Conservation (phyloP, 2,797 vertebrate species). For the Cyprinodon diabolis region DNA sequence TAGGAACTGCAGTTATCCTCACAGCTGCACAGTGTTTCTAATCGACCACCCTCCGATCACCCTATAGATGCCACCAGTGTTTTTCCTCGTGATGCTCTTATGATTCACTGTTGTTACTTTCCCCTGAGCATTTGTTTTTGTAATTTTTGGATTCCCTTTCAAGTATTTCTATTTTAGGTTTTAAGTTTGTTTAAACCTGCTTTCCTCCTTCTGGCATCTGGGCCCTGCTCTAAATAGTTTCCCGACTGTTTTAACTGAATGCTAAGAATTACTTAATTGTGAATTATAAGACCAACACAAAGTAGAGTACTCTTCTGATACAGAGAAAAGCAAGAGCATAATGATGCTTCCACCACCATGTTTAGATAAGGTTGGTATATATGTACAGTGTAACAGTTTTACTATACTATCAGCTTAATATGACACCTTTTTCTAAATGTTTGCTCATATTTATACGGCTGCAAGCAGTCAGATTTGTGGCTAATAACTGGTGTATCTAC, state of each 20-base stretch:
- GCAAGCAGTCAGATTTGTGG: background rate
- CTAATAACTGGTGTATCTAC: background rate
- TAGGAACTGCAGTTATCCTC: background rate
- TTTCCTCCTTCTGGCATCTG: background rate
- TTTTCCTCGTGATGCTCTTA: background rate
- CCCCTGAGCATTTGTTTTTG: no score
- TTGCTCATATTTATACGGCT: background rate
- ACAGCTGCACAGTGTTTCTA: background rate
- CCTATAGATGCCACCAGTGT: background rate
- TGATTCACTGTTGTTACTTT: background rate
- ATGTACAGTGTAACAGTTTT: background rate
- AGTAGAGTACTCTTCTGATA: background rate
- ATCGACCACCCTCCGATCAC: background rate
- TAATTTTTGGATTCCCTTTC: background rate
- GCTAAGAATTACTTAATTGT: background rate
- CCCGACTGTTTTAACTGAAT: background rate
- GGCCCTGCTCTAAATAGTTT: background rate
- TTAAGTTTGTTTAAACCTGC: background rate
- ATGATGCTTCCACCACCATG: background rate
- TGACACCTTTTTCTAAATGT: background rate
- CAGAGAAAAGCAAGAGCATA: background rate
- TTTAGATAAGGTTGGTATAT: background rate
- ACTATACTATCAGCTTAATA: background rate
- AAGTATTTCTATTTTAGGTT: background rate
- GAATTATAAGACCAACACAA: background rate